phyloP scores from a whole-genome alignment of 2,113 vertebrate genomes.

The Bucco capensis region DNA sequence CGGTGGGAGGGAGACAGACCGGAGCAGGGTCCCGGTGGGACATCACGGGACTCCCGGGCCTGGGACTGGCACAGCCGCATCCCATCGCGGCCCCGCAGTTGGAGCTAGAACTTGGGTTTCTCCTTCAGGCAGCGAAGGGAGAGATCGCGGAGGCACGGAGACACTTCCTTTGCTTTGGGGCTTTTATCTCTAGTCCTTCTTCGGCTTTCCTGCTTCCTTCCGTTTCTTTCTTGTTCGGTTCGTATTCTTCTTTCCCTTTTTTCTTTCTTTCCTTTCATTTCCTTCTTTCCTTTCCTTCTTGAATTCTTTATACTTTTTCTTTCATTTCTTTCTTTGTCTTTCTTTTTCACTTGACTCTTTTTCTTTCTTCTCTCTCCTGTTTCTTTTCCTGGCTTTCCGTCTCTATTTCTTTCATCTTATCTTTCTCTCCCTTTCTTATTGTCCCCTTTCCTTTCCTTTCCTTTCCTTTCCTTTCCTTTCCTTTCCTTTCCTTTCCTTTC shows the following conservation, averaged over 20 bases:
- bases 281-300: too few relatives aligned
- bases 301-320: too few relatives aligned
- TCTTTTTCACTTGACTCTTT: not conserved
- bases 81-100: not conserved
- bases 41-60: not conserved
- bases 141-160: not conserved
- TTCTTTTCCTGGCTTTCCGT: not conserved
- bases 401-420: rapidly evolving
- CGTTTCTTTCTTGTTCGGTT: not conserved
- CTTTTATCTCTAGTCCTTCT: not conserved
- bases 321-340: not conserved
- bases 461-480: not conserved
- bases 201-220: not conserved
- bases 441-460: not conserved
- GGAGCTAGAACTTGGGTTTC: not conserved
- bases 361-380: not conserved
- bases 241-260: not conserved
- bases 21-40: not conserved
- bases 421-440: not conserved
- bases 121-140: not conserved
- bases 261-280: too few relatives aligned
- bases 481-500: not conserved
- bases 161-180: not conserved
- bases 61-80: not conserved
- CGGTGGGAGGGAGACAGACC: not conserved